A percentile compares a stretch with the other conserved stretches of the same genome.
phyloP scores from a whole-genome alignment of 2,888 invertebrate genomes.

The Drosophila borealis region DNA sequence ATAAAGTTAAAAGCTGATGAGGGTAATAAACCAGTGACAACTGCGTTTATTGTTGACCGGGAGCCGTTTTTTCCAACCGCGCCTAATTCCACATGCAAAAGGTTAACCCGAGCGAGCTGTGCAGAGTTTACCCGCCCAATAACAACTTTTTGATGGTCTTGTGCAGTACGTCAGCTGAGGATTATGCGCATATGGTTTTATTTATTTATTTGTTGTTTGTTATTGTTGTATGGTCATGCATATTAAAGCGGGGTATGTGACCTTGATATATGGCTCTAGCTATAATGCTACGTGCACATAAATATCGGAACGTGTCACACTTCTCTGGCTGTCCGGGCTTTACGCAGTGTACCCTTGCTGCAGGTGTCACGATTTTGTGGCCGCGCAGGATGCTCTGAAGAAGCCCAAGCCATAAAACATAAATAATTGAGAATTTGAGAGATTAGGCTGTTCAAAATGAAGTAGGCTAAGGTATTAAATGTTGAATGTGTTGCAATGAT shows the following conservation, averaged over 20 bases:
- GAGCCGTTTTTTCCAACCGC: not conserved
- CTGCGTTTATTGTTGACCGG: conserved; percentile 37
- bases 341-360: conserved; percentile 20
- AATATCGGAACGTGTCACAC: conserved; percentile 49
- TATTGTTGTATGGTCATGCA: conserved; percentile 24
- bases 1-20: conserved; percentile 62
- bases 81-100: conserved; percentile 35
- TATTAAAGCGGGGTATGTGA: conserved; percentile 23
- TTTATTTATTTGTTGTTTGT: conserved; percentile 11
- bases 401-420: conserved; percentile 1
- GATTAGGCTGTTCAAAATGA: conserved; percentile 4
- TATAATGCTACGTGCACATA: conserved; percentile 46
- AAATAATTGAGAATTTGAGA: conserved; percentile 11
- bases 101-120: conserved; percentile 2
- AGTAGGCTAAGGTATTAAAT: not conserved
- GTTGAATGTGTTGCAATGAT: not conserved
- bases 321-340: conserved; percentile 23
- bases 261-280: conserved; percentile 48
- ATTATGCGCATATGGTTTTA: conserved; percentile 46
- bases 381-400: not conserved
- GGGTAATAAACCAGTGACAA: conserved; percentile 56
- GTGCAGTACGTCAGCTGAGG: conserved; percentile 42
- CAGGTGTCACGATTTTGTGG: not conserved
- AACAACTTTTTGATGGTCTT: conserved; percentile 37
- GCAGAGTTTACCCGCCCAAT: not conserved